phyloP scores from a whole-genome alignment of 2,113 vertebrate genomes.

The Galbula dea region DNA sequence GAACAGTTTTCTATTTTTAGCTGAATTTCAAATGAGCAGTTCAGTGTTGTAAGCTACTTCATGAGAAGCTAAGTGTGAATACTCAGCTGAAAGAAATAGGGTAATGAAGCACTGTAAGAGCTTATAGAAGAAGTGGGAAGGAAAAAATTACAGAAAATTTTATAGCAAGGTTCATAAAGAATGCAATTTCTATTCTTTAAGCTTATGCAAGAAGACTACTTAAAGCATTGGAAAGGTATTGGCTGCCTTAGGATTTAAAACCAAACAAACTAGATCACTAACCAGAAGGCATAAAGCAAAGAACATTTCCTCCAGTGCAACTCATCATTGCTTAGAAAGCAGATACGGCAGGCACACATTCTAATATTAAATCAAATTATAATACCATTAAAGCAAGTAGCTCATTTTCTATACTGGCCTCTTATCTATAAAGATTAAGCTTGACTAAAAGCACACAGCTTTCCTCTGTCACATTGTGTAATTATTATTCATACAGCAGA shows the following conservation, averaged over 20 bases:
- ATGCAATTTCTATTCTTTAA: neutral
- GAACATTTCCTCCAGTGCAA: neutral
- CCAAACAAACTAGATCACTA: neutral
- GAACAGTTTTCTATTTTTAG: neutral
- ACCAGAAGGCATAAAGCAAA: neutral
- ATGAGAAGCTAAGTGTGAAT: neutral
- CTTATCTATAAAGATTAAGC: constrained; percentile 16
- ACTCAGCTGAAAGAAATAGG: neutral
- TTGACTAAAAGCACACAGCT: neutral
- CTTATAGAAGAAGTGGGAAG: neutral
- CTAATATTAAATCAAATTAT: constrained; percentile 15
- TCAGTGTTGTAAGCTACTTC: neutral
- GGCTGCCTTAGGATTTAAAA: neutral
- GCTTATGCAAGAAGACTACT: neutral
- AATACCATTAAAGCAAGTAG: constrained; percentile 20
- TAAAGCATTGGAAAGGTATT: neutral
- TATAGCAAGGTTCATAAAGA: neutral
- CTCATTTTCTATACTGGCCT: neutral
- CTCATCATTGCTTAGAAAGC: neutral
- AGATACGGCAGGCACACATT: neutral
- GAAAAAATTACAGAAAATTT: neutral
- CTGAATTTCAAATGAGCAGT: neutral
- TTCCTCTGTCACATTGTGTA: neutral
- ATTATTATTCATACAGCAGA: constrained; percentile 21
- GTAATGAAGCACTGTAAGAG: neutral